Base-by-base conservation (phyloP, 2,797 vertebrate genomes). In the Eulemur rubriventer region DNA sequence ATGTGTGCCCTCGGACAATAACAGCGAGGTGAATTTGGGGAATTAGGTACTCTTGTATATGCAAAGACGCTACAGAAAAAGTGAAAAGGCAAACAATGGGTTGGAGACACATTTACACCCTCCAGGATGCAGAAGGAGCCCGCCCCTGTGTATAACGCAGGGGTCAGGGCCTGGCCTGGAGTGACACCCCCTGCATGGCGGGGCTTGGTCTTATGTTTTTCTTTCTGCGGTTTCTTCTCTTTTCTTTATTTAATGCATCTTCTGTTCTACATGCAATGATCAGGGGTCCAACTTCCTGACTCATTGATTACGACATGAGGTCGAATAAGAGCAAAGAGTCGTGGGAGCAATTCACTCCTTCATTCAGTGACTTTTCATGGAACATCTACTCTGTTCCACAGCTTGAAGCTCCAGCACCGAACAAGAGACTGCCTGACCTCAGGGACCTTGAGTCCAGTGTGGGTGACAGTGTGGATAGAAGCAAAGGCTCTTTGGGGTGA, bases 131-230 rank as follows among this genome's bases (percentile, higher is more conserved):
- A 24, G 1, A 4, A 7, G 67, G 57, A 26, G 33, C 33, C 55
- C 11, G 11, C 12, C 16, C 22, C 38, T 20, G 17, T 10, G 48
- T 18, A 6, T 13, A 57, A 16, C 26, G 11, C 2, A 6, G 1
- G 0, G 1, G 52, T 55, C 20, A n/a, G 14, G 43, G 46, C 50
- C 30, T 63, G 28, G 1, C 18, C 7, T 43, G 22, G 20, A 72
- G 30, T 0, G 0, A 55, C 1, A 1, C 10, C 41, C 10, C 0
- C 9, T 33, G 61, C 7, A 13, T 0, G 14, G n/a, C 1, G 0
- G 6, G 16, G 48, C 8, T 57, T 28, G 17, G 52, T 63, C 86
- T 17, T 30, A 6, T 4, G 48, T 26, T 65, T 30, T 57, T 20
- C 65, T 18, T 6, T 33, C 18, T 55, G 4, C 24, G 0, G 55